Percentiles rank a stretch among this genome's conserved stretches.
Conservation (phyloP, 2,888 invertebrate species). For the Atethmia centrago region DNA sequence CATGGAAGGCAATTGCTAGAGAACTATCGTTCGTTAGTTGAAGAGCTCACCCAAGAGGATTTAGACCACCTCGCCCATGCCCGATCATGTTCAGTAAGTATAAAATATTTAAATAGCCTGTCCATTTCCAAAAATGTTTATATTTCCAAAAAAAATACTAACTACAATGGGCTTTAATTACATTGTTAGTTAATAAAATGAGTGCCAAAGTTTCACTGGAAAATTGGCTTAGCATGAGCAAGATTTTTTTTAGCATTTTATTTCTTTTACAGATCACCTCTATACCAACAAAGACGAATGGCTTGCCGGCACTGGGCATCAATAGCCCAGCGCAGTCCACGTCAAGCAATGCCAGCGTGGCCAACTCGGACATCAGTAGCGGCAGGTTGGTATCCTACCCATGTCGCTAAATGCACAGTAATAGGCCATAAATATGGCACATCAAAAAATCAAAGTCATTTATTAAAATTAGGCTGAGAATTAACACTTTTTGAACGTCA, state of each 20-base stretch:
- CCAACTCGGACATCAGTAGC: slow-evolving; percentile 87
- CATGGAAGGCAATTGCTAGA: slow-evolving; percentile 96
- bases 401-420: not conserved
- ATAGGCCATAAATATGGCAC: not conserved
- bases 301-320: slow-evolving; percentile 70
- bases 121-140: not conserved
- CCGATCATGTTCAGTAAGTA: slow-evolving; percentile 95
- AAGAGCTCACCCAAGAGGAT: slow-evolving; percentile 96
- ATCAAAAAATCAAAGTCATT: not conserved
- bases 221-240: not conserved
- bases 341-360: slow-evolving; percentile 82
- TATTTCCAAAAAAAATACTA: not conserved
- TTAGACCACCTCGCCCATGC: slow-evolving; percentile 95
- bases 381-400: slow-evolving; percentile 80
- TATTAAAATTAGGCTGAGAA: not conserved
- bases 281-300: slow-evolving; percentile 84
- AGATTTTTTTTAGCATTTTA: too few relatives aligned
- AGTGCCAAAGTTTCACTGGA: not conserved
- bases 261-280: slow-evolving; percentile 80
- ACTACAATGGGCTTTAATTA: not conserved
- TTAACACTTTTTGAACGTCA: not conserved
- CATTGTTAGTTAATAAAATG: not conserved
- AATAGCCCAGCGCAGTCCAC: slow-evolving; percentile 79
- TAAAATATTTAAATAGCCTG: not conserved
- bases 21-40: slow-evolving; percentile 95